Percentiles rank a stretch among this genome's conserved stretches.
These are phyloP conservation scores for Acrobasis consociella DNA, from an alignment of 2,888 invertebrate species.

Conservation along the genomic window DNA sequence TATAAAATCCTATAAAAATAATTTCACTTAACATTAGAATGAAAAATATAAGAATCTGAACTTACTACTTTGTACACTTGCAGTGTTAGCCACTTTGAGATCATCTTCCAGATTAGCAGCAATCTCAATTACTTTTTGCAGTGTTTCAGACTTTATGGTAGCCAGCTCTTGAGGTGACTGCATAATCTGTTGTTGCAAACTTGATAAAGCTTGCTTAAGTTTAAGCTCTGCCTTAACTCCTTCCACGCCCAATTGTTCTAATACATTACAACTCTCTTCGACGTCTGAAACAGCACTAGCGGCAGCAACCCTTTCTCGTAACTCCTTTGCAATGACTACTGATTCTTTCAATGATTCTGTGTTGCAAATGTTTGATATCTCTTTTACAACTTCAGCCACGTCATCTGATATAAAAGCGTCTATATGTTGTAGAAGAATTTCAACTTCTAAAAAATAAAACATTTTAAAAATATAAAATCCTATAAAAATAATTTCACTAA, in stretches of 20 bases:
- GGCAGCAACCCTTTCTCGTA: constrained; percentile 30
- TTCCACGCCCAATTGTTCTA: constrained; percentile 17
- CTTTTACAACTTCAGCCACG: constrained; percentile 36
- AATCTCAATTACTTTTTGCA: constrained; percentile 45
- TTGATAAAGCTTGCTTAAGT: constrained; percentile 25
- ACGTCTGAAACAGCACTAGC: constrained; percentile 22
- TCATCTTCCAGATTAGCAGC: constrained; percentile 53
- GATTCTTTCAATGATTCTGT: constrained; percentile 40
- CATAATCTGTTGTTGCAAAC: constrained; percentile 28
- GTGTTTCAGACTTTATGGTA: constrained; percentile 34
- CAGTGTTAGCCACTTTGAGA: constrained; percentile 37
- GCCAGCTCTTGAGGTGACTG: constrained; percentile 41
- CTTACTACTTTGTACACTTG: constrained; percentile 23
- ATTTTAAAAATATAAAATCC: background rate
- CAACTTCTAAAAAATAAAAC: constrained; percentile 11
- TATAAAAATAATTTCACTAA: background rate
- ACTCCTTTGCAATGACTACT: constrained; percentile 35
- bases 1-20: background rate
- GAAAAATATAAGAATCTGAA: background rate
- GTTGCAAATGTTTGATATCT: constrained; percentile 34
- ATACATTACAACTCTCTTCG: constrained; percentile 24
- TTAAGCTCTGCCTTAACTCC: constrained; percentile 38
- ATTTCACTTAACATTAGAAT: too few relatives aligned
- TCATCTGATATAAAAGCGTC: constrained; percentile 42
- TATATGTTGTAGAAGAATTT: constrained; percentile 35